Evolutionary conservation across 2,888 invertebrate species (phyloP).

Genomic region (Orthosia incerta): DNA sequence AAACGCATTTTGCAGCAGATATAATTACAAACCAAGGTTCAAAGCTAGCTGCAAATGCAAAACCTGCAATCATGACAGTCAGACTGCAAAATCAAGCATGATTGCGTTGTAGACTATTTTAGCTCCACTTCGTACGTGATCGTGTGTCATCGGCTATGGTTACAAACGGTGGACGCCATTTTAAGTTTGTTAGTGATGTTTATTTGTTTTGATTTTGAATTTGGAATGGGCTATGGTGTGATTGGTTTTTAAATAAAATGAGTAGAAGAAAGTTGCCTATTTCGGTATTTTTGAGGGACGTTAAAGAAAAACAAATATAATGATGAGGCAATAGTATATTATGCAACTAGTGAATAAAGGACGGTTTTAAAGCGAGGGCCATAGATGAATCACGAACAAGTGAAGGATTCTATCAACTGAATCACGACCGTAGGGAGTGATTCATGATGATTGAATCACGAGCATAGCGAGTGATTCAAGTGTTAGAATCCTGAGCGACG

Average conservation of each 20-base stretch:
- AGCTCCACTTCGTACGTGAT: conserved; percentile 22
- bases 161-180: conserved; percentile 12
- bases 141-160: conserved; percentile 34
- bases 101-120: conserved; percentile 43
- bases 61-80: conserved; percentile 27
- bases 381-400: too few species aligned
- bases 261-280: too few species aligned
- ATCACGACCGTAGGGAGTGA: too few species aligned
- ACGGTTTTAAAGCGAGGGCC: too few species aligned
- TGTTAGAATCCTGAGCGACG: too few species aligned
- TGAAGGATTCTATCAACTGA: too few species aligned
- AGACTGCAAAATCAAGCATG: conserved; percentile 47
- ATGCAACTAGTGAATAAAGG: too few species aligned
- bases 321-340: too few species aligned
- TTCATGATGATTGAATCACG: too few species aligned
- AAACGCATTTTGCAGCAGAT: conserved; percentile 7
- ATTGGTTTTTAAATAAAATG: background rate
- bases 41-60: conserved; percentile 22
- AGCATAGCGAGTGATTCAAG: too few species aligned
- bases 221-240: background rate
- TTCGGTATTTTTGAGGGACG: too few species aligned
- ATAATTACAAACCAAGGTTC: conserved; percentile 23
- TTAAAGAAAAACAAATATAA: too few species aligned
- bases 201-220: conserved; percentile 17
- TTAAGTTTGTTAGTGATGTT: conserved; percentile 27